A percentile compares a stretch with the other conserved stretches of the same genome.
These are phyloP conservation scores for Aradophagus sp. DNA, from an alignment of 1,140 invertebrate species.

Conservation along the genomic window DNA sequence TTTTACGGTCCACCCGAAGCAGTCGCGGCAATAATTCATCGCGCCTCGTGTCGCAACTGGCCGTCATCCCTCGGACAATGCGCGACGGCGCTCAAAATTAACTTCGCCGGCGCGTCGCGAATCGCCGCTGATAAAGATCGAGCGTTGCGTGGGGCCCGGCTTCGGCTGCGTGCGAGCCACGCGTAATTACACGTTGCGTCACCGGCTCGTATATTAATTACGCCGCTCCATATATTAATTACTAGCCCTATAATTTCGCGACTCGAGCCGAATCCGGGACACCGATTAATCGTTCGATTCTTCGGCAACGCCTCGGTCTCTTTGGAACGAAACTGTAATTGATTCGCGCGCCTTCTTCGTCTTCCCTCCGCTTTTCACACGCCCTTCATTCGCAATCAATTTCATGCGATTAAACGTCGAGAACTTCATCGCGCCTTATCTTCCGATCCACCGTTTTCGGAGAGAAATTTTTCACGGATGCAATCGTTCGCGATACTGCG, in stretches of 20 bases:
- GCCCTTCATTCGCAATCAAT: slow-evolving; percentile 8
- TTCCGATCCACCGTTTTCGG: no score
- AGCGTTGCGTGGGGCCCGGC: slow-evolving; percentile 40
- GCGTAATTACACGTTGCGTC: slow-evolving; percentile 67
- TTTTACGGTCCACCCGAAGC: slow-evolving; percentile 17
- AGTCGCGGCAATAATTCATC: slow-evolving; percentile 42
- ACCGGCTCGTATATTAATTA: slow-evolving; percentile 71
- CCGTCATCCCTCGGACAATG: slow-evolving; percentile 8
- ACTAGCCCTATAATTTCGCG: slow-evolving; percentile 67
- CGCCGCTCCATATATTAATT: slow-evolving; percentile 72
- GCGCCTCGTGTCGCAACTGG: slow-evolving; percentile 14
- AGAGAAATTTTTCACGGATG: no score
- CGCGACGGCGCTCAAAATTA: slow-evolving; percentile 34
- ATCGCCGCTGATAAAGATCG: slow-evolving; percentile 65
- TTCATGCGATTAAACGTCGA: slow-evolving; percentile 2
- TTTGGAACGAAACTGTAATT: slow-evolving; percentile 16
- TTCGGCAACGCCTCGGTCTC: background rate
- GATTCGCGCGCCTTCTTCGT: slow-evolving; percentile 11
- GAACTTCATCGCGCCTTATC: slow-evolving; percentile 15
- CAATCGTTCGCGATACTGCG: no score
- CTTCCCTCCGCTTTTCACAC: background rate
- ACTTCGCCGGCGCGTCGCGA: slow-evolving; percentile 44
- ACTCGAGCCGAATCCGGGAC: slow-evolving; percentile 1
- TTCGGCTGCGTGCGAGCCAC: slow-evolving; percentile 58
- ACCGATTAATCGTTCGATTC: slow-evolving; percentile 15